phyloP scores from a whole-genome alignment of 2,888 invertebrate species.

The Alcis repandata region DNA sequence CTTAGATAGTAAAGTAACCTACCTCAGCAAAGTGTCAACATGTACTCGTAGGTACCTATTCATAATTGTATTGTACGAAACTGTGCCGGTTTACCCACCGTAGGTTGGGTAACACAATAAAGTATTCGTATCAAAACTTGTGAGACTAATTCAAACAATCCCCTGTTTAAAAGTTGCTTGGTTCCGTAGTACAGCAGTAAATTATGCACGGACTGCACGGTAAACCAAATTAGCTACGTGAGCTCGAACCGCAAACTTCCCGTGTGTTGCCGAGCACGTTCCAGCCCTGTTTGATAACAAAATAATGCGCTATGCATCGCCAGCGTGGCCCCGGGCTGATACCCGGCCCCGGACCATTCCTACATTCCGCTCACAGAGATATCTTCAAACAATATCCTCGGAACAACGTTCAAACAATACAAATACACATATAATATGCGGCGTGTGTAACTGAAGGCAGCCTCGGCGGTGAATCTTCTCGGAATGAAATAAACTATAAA shows the following conservation, averaged over 20 bases:
- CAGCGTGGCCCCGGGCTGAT: slow-evolving; percentile 20
- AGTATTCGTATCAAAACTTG: background rate
- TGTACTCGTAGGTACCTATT: too few relatives aligned
- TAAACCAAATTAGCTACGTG: slow-evolving; percentile 35
- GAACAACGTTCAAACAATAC: slow-evolving; percentile 32
- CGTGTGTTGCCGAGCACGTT: slow-evolving; percentile 25
- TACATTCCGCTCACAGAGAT: slow-evolving; percentile 46
- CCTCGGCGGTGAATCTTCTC: slow-evolving; percentile 44
- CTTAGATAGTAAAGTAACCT: too few relatives aligned
- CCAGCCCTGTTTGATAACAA: slow-evolving; percentile 30
- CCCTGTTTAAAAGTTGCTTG: slow-evolving; percentile 13
- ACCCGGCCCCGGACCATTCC: slow-evolving; percentile 37
- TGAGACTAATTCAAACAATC: slow-evolving; percentile 19
- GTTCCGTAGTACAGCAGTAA: slow-evolving; percentile 3
- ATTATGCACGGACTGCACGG: slow-evolving; percentile 30
- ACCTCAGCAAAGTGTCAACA: too few relatives aligned
- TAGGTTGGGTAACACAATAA: background rate
- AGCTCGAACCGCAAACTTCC: slow-evolving; percentile 24
- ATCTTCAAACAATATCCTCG: slow-evolving; percentile 18
- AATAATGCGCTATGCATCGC: slow-evolving; percentile 36
- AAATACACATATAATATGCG: background rate
- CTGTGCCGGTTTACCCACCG: too few relatives aligned
- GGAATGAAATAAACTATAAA: slow-evolving; percentile 74
- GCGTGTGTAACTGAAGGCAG: slow-evolving; percentile 31
- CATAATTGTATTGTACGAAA: too few relatives aligned